Percentiles rank a stretch among this genome's conserved stretches.
Conservation (phyloP, 2,113 vertebrate species). For the Otolemur garnettii region DNA sequence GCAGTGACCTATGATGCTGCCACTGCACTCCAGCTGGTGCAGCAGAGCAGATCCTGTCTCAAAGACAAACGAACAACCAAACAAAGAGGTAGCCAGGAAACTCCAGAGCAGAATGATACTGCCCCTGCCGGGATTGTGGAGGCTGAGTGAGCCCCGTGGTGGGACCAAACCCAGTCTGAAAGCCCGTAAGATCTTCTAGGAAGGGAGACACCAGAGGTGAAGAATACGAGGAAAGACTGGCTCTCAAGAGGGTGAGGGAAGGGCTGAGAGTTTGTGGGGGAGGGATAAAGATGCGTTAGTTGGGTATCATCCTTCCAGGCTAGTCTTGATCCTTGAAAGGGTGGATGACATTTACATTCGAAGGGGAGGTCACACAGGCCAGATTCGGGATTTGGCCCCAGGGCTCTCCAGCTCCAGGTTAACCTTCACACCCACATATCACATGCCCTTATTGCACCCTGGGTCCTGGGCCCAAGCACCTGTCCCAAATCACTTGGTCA, state of each 20-base stretch:
- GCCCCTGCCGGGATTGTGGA: neutral
- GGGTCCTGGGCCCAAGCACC: neutral
- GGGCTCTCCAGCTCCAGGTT: neutral
- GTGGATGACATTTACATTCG: neutral
- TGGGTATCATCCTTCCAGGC: neutral
- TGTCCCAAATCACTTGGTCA: neutral
- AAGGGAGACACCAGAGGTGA: neutral
- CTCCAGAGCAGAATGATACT: neutral
- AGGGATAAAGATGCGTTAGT: neutral
- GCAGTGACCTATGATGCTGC: too few species aligned
- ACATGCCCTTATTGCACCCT: neutral
- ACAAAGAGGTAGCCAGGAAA: neutral
- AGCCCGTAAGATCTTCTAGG: neutral
- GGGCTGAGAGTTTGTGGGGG: neutral
- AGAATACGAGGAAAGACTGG: neutral
- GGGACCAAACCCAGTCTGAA: neutral
- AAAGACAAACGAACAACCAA: too few species aligned
- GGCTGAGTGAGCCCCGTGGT: neutral
- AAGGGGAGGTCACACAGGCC: neutral
- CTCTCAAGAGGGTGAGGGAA: neutral
- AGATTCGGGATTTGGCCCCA: neutral
- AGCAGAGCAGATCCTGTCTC: too few species aligned
- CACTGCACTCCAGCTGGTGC: too few species aligned
- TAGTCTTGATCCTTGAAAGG: neutral
- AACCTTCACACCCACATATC: too few species aligned